A percentile compares a stretch with the other conserved stretches of the same genome.
Conservation (phyloP, 2,888 invertebrate genomes). For the Rapana venosa region DNA sequence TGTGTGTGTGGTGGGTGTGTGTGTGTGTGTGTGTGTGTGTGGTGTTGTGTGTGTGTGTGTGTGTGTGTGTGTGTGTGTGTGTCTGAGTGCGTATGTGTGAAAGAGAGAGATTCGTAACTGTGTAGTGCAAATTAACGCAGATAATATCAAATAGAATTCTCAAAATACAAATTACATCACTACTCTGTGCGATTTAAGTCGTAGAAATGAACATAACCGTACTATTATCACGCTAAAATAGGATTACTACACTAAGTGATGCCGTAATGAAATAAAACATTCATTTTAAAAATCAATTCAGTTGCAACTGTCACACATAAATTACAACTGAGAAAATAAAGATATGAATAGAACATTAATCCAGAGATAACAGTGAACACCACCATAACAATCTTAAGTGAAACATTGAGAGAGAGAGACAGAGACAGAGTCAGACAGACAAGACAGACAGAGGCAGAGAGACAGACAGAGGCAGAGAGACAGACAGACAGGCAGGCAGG, state of each 20-base stretch:
- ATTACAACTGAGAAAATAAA: too few relatives aligned
- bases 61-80: conserved; percentile 27
- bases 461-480: background rate
- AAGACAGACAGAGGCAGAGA: background rate
- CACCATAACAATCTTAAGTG: too few relatives aligned
- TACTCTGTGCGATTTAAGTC: background rate
- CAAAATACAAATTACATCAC: background rate
- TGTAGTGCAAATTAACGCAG: background rate
- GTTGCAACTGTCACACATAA: too few relatives aligned
- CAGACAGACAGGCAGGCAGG: background rate
- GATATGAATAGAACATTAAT: too few relatives aligned
- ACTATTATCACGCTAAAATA: background rate
- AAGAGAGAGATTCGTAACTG: too few relatives aligned
- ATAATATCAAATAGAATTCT: background rate
- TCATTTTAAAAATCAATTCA: too few relatives aligned
- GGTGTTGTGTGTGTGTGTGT: background rate
- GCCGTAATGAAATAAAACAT: too few relatives aligned
- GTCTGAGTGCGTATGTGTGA: background rate
- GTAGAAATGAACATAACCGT: background rate
- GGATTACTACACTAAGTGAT: background rate
- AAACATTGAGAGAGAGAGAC: conserved; percentile 29
- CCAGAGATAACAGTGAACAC: too few relatives aligned
- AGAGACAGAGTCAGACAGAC: background rate
- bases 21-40: background rate
- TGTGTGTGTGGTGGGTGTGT: background rate